These are phyloP conservation scores for Ailurus styani DNA, from an alignment of 2,113 vertebrate genomes.

Conservation along the genomic window DNA sequence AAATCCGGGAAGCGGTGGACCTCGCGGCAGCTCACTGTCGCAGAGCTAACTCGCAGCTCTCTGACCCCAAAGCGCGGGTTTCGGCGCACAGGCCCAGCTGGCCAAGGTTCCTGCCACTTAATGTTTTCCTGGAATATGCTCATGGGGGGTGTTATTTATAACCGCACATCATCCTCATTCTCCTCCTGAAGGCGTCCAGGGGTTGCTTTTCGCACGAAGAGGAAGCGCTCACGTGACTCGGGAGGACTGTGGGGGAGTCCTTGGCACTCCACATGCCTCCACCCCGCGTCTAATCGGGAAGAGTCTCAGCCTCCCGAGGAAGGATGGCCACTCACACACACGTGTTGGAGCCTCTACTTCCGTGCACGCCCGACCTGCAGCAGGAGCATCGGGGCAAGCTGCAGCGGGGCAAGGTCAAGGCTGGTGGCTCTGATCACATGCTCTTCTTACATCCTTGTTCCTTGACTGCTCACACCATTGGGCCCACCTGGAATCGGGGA, in stretches of 20 bases:
- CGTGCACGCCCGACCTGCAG: rapidly evolving
- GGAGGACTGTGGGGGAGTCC: background rate
- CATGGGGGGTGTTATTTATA: constrained; percentile 73
- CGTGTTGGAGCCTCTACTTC: background rate
- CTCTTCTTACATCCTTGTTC: background rate
- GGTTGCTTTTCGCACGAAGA: constrained; percentile 58
- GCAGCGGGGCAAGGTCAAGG: background rate
- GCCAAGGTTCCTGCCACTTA: constrained; percentile 72
- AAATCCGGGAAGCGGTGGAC: background rate
- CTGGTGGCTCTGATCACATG: background rate
- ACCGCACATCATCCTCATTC: constrained; percentile 65
- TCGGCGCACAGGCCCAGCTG: constrained; percentile 65
- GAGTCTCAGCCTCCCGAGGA: background rate
- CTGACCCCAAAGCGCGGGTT: constrained; percentile 34
- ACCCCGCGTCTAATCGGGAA: background rate
- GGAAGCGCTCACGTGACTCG: background rate
- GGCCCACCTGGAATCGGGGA: background rate
- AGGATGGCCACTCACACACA: background rate
- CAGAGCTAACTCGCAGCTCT: background rate
- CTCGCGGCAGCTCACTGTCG: background rate
- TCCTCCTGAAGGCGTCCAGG: constrained; percentile 61
- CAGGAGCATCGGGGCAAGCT: background rate
- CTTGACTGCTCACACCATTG: background rate
- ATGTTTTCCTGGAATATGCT: constrained; percentile 79
- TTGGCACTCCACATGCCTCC: background rate